Percentiles rank a stretch among this genome's conserved stretches.
Conservation (phyloP, 2,797 vertebrate genomes). For the Euthynnus affinis region DNA sequence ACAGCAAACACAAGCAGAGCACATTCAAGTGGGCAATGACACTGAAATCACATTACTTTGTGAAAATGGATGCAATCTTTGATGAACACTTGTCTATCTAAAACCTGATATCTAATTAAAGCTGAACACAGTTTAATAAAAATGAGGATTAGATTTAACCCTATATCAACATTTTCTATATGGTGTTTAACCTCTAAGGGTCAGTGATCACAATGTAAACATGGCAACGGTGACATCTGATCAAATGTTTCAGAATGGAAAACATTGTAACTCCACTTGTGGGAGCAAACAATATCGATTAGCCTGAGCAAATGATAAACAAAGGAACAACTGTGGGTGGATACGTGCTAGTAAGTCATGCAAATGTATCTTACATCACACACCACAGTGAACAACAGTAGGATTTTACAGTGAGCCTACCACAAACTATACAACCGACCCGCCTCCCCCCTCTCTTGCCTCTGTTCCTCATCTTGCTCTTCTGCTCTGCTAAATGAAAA, state of each 20-base stretch:
- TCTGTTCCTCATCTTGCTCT: conserved; percentile 90
- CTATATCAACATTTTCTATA: background rate
- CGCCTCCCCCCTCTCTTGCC: conserved; percentile 89
- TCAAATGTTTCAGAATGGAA: conserved; percentile 66
- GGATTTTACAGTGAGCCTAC: conserved; percentile 83
- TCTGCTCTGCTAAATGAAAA: conserved; percentile 90
- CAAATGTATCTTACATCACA: conserved; percentile 80
- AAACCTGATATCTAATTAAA: conserved; percentile 16
- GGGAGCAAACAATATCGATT: conserved; percentile 29
- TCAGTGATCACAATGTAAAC: conserved; percentile 53
- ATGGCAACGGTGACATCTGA: conserved; percentile 30
- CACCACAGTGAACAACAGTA: conserved; percentile 77
- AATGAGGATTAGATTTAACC: background rate
- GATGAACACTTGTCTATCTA: conserved; percentile 10
- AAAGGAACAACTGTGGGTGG: conserved; percentile 69
- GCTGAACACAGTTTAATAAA: conserved; percentile 16
- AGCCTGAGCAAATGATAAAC: conserved; percentile 66
- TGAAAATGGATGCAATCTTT: conserved; percentile 65
- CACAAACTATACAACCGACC: conserved; percentile 91
- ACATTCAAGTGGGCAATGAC: conserved; percentile 62
- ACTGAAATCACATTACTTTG: conserved; percentile 52
- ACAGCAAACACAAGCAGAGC: conserved; percentile 52
- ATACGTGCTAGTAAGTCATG: conserved; percentile 79
- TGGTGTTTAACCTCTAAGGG: background rate
- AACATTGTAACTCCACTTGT: conserved; percentile 55